Conservation (phyloP, 2,113 vertebrate species). For the Zeus faber region DNA sequence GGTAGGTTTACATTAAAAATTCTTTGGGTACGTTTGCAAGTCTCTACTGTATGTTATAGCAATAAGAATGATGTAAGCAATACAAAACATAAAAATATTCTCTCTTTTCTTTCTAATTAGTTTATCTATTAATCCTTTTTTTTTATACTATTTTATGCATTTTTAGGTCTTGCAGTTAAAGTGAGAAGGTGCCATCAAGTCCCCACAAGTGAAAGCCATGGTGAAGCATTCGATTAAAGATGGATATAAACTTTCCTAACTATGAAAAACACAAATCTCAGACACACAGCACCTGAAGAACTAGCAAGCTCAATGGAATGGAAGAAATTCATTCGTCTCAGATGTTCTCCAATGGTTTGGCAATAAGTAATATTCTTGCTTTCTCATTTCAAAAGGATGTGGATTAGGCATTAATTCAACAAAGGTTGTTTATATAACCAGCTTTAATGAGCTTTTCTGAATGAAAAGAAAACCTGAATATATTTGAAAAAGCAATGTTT, state of each 20-base stretch:
- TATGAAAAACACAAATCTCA: constrained; percentile 32
- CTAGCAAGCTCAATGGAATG: constrained; percentile 18
- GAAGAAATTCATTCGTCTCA: constrained; percentile 37
- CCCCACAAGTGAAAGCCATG: constrained; percentile 35
- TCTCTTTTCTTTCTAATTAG: constrained; percentile 22
- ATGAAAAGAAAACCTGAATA: constrained; percentile 28
- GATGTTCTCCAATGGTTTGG: constrained; percentile 55
- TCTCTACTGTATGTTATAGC: constrained; percentile 3
- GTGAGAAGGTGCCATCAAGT: constrained; percentile 29
- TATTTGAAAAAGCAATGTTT: constrained; percentile 27
- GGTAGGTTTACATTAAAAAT: constrained; percentile 27
- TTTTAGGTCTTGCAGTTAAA: constrained; percentile 40
- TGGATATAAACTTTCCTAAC: constrained; percentile 47
- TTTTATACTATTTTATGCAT: no score
- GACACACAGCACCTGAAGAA: constrained; percentile 35
- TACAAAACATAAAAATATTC: constrained; percentile 9
- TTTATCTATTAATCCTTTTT: no score
- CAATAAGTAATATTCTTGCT: constrained; percentile 20
- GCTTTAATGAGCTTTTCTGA: constrained; percentile 30
- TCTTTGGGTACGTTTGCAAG: neutral
- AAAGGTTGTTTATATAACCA: constrained; percentile 32
- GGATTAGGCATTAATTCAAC: constrained; percentile 26
- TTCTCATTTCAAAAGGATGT: constrained; percentile 31
- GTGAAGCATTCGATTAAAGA: constrained; percentile 31
- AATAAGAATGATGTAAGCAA: neutral